Evolutionary conservation across 2,888 invertebrate genomes (phyloP).

Genomic region (Stictocephala bisonia): DNA sequence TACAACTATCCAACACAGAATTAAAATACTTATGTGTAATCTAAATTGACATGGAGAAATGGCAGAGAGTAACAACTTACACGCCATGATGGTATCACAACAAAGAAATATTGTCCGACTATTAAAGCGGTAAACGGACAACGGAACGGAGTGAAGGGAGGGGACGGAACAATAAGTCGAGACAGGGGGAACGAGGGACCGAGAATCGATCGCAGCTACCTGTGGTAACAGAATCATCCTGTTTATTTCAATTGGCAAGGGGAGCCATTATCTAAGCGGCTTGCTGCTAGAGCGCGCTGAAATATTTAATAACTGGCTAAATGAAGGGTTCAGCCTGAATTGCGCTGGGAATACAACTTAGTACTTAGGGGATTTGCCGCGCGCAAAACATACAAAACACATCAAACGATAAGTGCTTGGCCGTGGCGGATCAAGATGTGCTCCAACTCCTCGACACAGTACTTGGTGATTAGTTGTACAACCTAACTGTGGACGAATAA

Average conservation of each 20-base stretch:
- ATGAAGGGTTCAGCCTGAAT: slow-evolving; percentile 40
- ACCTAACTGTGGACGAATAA: too few species aligned
- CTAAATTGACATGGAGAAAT: too few species aligned
- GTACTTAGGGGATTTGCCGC: slow-evolving; percentile 33
- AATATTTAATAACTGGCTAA: slow-evolving; percentile 38
- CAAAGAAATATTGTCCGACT: too few species aligned
- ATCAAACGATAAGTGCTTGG: slow-evolving; percentile 33
- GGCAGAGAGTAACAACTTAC: too few species aligned
- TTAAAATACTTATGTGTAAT: too few species aligned
- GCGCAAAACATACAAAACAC: slow-evolving; percentile 39
- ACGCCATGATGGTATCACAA: too few species aligned
- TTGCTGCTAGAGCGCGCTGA: slow-evolving; percentile 22
- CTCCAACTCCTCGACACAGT: too few species aligned
- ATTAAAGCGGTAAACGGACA: too few species aligned
- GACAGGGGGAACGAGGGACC: neutral
- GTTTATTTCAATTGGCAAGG: slow-evolving; percentile 34
- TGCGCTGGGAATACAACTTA: slow-evolving; percentile 41
- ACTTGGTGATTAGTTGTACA: too few species aligned
- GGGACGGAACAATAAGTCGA: neutral
- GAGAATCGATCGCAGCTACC: neutral
- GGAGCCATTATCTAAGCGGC: slow-evolving; percentile 39
- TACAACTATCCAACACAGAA: too few species aligned
- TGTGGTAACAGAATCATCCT: slow-evolving; percentile 4
- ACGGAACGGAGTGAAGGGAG: neutral
- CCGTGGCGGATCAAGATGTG: too few species aligned